Evolutionary conservation across 2,113 vertebrate species (phyloP), one percentile per base, ranked within the genome.

Genomic region (Nyctibius bracteatus): DNA sequence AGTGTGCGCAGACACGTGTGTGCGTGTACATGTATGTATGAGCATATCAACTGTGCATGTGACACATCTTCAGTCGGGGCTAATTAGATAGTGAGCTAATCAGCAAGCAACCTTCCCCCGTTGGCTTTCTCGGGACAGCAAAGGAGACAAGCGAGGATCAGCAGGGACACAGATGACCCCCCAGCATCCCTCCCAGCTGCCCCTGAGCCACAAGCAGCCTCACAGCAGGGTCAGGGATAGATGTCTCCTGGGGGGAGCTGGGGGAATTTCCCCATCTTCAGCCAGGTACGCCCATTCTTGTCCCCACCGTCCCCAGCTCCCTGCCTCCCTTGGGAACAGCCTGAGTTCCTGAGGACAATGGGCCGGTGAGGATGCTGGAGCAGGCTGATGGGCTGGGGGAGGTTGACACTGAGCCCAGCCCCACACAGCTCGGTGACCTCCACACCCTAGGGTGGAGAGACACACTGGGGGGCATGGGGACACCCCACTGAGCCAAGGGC

Each of bases 391-490:
- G 43, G 35, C 15, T 57, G 51, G 15, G 14, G 4, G n/a, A 61
- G 12, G 16, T 9, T 14, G 5, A 20, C 5, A 16, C 43, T 16
- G 43, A 58, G 10, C 28, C 37, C 0, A 0, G 18, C 18, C n/a
- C 33, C 8, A 2, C 62, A 47, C 11, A n/a, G 43, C n/a, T 46
- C 7, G 0, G 30, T 23, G 37, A 16, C 31, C 67, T 79, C 20
- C 17, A 24, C 24, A 85, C 25, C 23, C 33, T 5, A 1, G 15
- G 22, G 7, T 51, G 25, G 31, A 59, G 39, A 63, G 46, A 44
- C n/a, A 81, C 65, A 54, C 5, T 2, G 1, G 7, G 8, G 18
- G 30, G 15, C 59, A 66, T 1, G 0, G 72, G 31, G 24, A 68
- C 58, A 62, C 31, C 21, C 6, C 49, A 27, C 20, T 30, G 39